Base-by-base conservation (phyloP, 2,888 invertebrate species). In the Uloborus plumipes region DNA sequence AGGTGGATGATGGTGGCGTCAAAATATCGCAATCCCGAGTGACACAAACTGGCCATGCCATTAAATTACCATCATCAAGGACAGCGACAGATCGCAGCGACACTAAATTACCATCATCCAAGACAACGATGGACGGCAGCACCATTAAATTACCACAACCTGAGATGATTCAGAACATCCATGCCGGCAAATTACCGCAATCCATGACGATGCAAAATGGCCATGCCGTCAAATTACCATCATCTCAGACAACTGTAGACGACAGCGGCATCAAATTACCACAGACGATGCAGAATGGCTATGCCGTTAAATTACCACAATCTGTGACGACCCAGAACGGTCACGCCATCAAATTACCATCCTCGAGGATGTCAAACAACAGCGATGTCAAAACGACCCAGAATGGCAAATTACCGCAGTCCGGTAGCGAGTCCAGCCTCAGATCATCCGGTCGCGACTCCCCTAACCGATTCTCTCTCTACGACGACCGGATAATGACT, bases 401-500 rank as follows among this genome's bases (percentile, higher is more conserved):
- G 26, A 4, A 26, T 4, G 2, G 2, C 26, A 26, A 26, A 26
- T 26, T 26, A 26, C 26, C 26, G 55, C n/a, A 53, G 31, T 13
- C 6, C 15, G 31, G 18, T 4, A 58, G 64, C 31, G 20, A 49
- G 26, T 20, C 50, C 13, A 31, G 31, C 67, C 47, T 66, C n/a
- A n/a, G n/a, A n/a, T n/a, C n/a, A n/a, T n/a, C 39, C 39, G 9
- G 39, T 11, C 11, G 39, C 6, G 39, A 39, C 1, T 39, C 39
- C 7, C 80, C 85, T 74, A 74, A 85, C 85, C 89, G 96, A 85
- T 92, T 96, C 87, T 96, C 96, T 64, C 90, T 96, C 22, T 96
- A 95, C 87, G 95, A 96, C 87, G 96, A 96, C 88, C 91, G 96
- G 61, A 95, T 96, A 92, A 96, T 96, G 95, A 85, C 82, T 20